A percentile compares a stretch with the other conserved stretches of the same genome.
Conservation (phyloP, 1,140 invertebrate genomes). For the Drosophila ercepeae region DNA sequence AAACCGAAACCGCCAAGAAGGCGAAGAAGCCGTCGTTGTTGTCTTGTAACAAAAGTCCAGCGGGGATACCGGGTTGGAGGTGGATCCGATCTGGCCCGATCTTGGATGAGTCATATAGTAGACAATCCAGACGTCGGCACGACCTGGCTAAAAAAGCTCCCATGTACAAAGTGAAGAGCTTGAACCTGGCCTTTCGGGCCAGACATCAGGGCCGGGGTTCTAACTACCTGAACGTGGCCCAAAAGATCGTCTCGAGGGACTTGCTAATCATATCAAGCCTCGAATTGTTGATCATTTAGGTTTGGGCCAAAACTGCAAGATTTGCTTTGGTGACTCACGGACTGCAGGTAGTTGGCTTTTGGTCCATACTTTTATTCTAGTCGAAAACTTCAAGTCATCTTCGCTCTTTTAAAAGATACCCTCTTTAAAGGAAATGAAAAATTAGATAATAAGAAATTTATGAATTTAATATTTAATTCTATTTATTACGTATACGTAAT, state of each 20-base stretch:
- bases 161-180: constrained; percentile 10
- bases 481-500: too few species aligned
- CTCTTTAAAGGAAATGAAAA: background rate
- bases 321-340: constrained; percentile 56
- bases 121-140: constrained; percentile 25
- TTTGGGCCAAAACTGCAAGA: constrained; percentile 40
- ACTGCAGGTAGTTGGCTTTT: constrained; percentile 48
- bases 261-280: constrained; percentile 77
- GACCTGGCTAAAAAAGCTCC: constrained; percentile 7
- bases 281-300: constrained; percentile 67
- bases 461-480: too few species aligned
- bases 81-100: constrained; percentile 5
- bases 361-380: constrained; percentile 4
- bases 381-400: constrained; percentile 28
- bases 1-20: background rate
- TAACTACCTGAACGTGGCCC: constrained; percentile 65
- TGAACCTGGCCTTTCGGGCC: constrained; percentile 20
- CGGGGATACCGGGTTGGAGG: background rate
- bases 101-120: constrained; percentile 30
- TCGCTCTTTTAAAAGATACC: constrained; percentile 15
- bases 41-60: constrained; percentile 15
- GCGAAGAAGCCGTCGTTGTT: constrained; percentile 33
- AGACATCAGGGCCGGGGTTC: constrained; percentile 54
- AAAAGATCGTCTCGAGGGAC: constrained; percentile 28
- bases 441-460: too few species aligned